Conservation (phyloP, 1,140 invertebrate genomes). For the Contarinia nasturtii region DNA sequence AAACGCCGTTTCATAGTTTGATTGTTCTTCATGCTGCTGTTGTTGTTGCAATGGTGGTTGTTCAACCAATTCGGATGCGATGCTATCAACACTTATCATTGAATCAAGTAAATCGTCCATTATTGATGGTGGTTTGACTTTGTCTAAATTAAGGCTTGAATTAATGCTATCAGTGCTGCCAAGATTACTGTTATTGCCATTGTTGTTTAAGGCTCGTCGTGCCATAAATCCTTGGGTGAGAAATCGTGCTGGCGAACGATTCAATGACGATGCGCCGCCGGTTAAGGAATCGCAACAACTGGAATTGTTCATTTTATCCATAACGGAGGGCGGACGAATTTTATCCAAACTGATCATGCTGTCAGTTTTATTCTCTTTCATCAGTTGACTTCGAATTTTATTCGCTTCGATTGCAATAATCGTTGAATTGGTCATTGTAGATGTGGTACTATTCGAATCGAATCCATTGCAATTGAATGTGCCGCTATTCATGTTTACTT, state of each 20-base stretch:
- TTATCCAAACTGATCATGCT: conserved; percentile 44
- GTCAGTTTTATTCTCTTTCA: conserved; percentile 23
- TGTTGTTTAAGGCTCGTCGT: conserved; percentile 35
- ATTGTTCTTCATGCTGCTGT: conserved; percentile 14
- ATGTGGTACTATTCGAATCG: conserved; percentile 3
- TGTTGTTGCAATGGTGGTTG: conserved; percentile 3
- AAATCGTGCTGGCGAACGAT: conserved; percentile 34
- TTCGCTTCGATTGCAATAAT: conserved; percentile 55
- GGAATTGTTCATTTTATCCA: conserved; percentile 27
- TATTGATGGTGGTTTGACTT: conserved; percentile 61
- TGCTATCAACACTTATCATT: conserved; percentile 68
- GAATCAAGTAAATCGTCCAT: conserved; percentile 61
- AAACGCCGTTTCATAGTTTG: conserved; percentile 18
- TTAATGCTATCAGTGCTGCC: conserved; percentile 27
- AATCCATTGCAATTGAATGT: not conserved
- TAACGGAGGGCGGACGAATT: conserved; percentile 57
- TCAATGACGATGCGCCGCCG: conserved; percentile 6
- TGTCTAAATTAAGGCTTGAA: conserved; percentile 44
- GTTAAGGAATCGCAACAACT: conserved; percentile 11
- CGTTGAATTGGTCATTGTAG: conserved; percentile 37
- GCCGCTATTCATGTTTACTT: conserved; percentile 7
- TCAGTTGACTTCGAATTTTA: conserved; percentile 43
- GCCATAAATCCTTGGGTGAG: conserved; percentile 47
- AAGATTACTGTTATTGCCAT: conserved; percentile 5
- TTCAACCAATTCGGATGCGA: conserved; percentile 56